Conservation (phyloP, 2,113 vertebrate genomes). For the Melanocharis versteri region DNA sequence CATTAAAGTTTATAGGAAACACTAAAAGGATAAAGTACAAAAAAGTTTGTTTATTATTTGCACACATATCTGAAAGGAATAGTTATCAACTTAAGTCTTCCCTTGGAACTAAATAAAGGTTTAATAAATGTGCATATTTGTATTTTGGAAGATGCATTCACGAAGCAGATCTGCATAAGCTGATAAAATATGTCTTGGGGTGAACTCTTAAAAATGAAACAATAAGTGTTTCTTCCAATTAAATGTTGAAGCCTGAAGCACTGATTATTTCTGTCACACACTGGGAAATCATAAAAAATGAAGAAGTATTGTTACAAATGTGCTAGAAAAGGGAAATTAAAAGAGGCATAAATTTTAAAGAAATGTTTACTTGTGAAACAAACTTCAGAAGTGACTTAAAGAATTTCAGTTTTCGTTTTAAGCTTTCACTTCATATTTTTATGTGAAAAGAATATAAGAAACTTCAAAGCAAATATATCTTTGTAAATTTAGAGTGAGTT, state of each 20-base stretch:
- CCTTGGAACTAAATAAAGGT: neutral
- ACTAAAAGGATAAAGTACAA: neutral
- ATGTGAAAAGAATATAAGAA: neutral
- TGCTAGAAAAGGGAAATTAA: conserved; percentile 38
- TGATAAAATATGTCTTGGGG: conserved; percentile 50
- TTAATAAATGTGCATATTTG: conserved; percentile 9
- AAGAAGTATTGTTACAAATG: conserved; percentile 16
- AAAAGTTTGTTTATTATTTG: neutral
- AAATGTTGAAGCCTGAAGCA: neutral
- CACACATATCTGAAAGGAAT: neutral
- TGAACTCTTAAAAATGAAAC: neutral
- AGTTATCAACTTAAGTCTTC: conserved; percentile 18
- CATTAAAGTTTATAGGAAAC: neutral
- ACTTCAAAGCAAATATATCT: neutral
- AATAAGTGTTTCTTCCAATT: conserved; percentile 44
- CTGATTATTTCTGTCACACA: conserved; percentile 57
- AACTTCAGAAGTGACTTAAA: neutral
- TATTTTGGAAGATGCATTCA: conserved; percentile 38
- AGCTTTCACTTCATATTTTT: neutral
- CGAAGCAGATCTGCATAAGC: conserved; percentile 49
- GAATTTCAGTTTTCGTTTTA: neutral
- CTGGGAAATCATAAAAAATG: neutral
- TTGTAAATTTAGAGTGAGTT: neutral
- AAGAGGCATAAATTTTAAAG: conserved; percentile 29
- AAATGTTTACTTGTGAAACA: neutral